These are phyloP conservation scores for Drosophila sturtevanti DNA, from an alignment of 1,140 invertebrate species.

Conservation along the genomic window DNA sequence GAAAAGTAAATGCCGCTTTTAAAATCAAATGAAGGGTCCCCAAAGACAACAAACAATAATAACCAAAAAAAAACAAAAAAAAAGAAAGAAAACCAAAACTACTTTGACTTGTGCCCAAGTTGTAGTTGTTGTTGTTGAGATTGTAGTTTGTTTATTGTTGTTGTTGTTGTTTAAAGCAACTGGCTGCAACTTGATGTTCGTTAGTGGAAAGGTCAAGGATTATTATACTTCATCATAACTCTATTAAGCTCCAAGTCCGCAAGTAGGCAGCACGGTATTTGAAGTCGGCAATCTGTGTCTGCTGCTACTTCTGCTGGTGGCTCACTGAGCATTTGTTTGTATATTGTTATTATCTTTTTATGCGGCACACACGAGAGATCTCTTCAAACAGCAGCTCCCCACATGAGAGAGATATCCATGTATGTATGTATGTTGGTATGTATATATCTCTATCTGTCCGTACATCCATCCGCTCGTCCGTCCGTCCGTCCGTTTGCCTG, in stretches of 20 bases:
- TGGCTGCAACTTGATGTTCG: constrained; percentile 54
- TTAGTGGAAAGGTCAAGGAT: constrained; percentile 76
- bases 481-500: constrained; percentile 17
- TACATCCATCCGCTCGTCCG: background rate
- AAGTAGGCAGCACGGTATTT: constrained; percentile 28
- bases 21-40: constrained; percentile 52
- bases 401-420: too few species aligned
- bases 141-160: constrained; percentile 19
- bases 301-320: constrained; percentile 13
- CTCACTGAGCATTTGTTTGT: constrained; percentile 64
- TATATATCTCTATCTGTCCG: background rate
- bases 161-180: constrained; percentile 4
- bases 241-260: constrained; percentile 64
- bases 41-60: constrained; percentile 14
- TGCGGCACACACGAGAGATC: constrained; percentile 61
- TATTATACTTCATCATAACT: constrained; percentile 79
- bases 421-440: too few species aligned
- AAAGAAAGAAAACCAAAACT: constrained; percentile 39
- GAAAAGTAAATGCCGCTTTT: constrained; percentile 58
- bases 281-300: background rate
- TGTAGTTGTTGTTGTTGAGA: constrained; percentile 25
- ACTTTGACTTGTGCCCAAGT: constrained; percentile 57
- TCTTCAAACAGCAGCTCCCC: constrained; percentile 15
- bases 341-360: constrained; percentile 71
- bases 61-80: constrained; percentile 24